Evolutionary conservation across 2,888 invertebrate genomes (phyloP).

Genomic region (Stenodera caucasica): DNA sequence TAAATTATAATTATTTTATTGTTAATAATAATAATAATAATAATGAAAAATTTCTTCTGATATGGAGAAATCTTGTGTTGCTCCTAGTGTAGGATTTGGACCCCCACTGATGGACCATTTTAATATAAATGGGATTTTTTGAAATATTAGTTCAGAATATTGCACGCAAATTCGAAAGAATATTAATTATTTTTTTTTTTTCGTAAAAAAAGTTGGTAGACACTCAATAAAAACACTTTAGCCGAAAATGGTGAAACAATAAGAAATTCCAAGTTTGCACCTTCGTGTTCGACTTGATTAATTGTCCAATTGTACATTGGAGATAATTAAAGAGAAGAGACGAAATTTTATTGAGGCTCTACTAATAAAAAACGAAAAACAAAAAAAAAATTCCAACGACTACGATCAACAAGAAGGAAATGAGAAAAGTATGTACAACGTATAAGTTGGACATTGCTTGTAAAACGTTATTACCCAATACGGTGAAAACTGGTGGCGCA

Average conservation of each 20-base stretch:
- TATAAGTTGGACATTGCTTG: background rate
- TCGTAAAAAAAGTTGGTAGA: background rate
- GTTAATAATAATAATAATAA: no score
- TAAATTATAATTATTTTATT: no score
- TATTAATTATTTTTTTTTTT: background rate
- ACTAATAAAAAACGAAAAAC: background rate
- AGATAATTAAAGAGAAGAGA: conserved; percentile 37
- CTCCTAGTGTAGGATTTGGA: no score
- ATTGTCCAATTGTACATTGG: conserved; percentile 25
- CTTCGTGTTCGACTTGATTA: conserved; percentile 17
- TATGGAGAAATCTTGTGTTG: no score
- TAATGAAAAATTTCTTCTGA: no score
- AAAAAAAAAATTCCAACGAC: conserved; percentile 6
- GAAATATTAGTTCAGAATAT: conserved; percentile 32
- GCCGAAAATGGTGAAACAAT: conserved; percentile 32
- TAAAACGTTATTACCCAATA: conserved; percentile 37
- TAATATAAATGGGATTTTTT: conserved; percentile 45
- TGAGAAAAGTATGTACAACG: background rate
- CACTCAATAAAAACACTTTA: background rate
- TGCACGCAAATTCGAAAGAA: background rate
- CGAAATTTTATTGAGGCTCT: conserved; percentile 34
- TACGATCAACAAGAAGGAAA: background rate
- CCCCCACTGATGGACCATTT: conserved; percentile 46
- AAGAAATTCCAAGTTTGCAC: conserved; percentile 29
- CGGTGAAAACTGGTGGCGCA: conserved; percentile 48